These are phyloP conservation scores for Pitangus sulphuratus DNA, from an alignment of 2,797 vertebrate species.

Conservation along the genomic window DNA sequence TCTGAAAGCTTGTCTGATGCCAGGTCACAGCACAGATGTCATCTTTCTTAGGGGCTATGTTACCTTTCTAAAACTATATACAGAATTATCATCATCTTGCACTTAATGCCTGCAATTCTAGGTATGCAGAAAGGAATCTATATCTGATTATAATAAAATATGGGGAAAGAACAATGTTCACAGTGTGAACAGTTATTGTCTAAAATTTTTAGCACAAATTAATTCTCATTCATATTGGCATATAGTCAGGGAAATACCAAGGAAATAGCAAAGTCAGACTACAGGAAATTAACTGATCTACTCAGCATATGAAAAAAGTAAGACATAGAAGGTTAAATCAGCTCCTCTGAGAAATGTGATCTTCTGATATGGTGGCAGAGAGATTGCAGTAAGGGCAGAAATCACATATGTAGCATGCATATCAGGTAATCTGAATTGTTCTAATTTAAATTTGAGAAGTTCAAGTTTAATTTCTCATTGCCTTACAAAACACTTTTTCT, in stretches of 20 bases:
- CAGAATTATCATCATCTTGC: not conserved
- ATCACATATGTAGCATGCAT: not conserved
- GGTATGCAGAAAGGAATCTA: not conserved
- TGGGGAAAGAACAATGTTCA: not conserved
- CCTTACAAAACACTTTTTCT: not conserved
- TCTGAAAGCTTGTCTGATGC: not conserved
- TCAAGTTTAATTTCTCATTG: not conserved
- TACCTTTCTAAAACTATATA: not conserved
- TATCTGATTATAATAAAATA: not conserved
- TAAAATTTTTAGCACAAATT: not conserved
- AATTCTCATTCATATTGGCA: not conserved
- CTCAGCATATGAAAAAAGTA: not conserved
- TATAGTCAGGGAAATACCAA: not conserved
- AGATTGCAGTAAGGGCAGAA: not conserved
- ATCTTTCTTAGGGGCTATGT: not conserved
- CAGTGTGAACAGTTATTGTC: not conserved
- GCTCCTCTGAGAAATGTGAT: not conserved
- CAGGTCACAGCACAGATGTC: not conserved
- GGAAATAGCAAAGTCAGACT: not conserved
- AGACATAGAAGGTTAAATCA: not conserved
- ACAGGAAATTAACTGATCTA: not conserved
- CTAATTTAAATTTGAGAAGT: not conserved
- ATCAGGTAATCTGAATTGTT: not conserved
- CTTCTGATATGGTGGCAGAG: not conserved
- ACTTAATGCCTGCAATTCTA: not conserved